These are phyloP conservation scores for Fissipunctia ypsillon DNA, from an alignment of 2,888 invertebrate genomes.

Conservation along the genomic window DNA sequence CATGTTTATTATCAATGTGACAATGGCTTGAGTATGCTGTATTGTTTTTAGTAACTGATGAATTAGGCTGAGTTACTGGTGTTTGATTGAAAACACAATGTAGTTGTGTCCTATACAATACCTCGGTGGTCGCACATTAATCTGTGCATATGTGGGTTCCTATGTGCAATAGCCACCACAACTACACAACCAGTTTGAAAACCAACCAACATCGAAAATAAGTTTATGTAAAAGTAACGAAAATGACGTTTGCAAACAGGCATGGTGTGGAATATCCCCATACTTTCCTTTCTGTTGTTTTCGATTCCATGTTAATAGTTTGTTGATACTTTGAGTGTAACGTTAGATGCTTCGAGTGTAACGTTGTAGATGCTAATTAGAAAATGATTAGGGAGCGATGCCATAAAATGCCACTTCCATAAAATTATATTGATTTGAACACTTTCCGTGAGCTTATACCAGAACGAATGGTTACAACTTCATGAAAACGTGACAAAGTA, in stretches of 20 bases:
- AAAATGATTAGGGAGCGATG: conserved; percentile 15
- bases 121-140: too few species aligned
- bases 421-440: conserved; percentile 19
- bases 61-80: not conserved
- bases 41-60: not conserved
- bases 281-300: not conserved
- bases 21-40: not conserved
- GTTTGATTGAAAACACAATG: not conserved
- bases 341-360: too few species aligned
- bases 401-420: not conserved
- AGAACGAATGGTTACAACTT: conserved; percentile 15
- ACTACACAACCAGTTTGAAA: not conserved
- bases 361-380: too few species aligned
- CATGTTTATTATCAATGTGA: not conserved
- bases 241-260: not conserved
- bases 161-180: not conserved
- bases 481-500: conserved; percentile 2
- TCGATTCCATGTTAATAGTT: not conserved
- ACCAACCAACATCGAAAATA: not conserved
- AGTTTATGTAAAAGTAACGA: not conserved
- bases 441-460: not conserved
- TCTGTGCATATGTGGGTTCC: too few species aligned
- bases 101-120: not conserved
- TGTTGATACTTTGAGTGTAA: not conserved
- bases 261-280: not conserved